A percentile compares a stretch with the other conserved stretches of the same genome.
These are phyloP conservation scores for Drosophila incognita DNA, from an alignment of 2,888 invertebrate genomes.

Conservation along the genomic window DNA sequence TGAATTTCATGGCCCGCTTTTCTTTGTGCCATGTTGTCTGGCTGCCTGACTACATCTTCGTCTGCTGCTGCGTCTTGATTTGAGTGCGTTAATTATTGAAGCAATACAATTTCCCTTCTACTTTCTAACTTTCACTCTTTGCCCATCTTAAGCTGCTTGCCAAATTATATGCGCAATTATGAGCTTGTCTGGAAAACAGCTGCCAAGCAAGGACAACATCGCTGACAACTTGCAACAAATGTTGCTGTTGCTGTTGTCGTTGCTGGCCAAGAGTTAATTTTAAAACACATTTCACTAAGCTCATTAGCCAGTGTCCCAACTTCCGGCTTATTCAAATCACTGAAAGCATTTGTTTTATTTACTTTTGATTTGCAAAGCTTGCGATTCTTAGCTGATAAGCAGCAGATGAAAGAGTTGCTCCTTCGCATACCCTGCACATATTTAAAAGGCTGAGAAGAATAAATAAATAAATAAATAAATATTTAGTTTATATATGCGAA, in stretches of 20 bases:
- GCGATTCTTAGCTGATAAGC: background rate
- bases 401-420: background rate
- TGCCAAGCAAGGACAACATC: slow-evolving; percentile 37
- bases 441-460: background rate
- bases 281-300: slow-evolving; percentile 70
- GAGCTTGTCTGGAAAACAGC: slow-evolving; percentile 63
- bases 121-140: slow-evolving; percentile 11
- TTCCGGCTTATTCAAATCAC: slow-evolving; percentile 58
- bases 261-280: slow-evolving; percentile 66
- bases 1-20: slow-evolving; percentile 30
- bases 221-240: slow-evolving; percentile 26
- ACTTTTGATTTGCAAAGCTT: slow-evolving; percentile 57
- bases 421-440: background rate
- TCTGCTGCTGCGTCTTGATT: slow-evolving; percentile 30
- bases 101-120: slow-evolving; percentile 28
- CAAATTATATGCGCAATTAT: slow-evolving; percentile 68
- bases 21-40: slow-evolving; percentile 2
- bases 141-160: slow-evolving; percentile 42
- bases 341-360: slow-evolving; percentile 58
- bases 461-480: background rate
- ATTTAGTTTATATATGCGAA: background rate
- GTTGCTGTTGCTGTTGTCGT: slow-evolving; percentile 18
- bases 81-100: slow-evolving; percentile 65
- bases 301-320: slow-evolving; percentile 55
- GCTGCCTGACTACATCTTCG: slow-evolving; percentile 4